Percentiles rank a stretch among this genome's conserved stretches.
phyloP scores from a whole-genome alignment of 2,888 invertebrate genomes.

The Acronicta leporina region DNA sequence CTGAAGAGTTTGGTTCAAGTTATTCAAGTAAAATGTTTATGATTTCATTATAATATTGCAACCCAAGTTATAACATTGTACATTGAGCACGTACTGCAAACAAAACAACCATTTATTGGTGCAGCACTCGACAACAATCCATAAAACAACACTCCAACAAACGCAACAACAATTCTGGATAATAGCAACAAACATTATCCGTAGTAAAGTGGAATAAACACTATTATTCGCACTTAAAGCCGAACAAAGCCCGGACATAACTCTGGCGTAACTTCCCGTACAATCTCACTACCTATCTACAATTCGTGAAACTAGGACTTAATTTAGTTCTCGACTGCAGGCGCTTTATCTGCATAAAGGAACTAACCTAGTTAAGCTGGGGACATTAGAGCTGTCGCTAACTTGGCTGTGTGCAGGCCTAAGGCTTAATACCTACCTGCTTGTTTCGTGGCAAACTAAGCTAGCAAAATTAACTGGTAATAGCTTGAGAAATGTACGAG shows the following conservation, averaged over 20 bases:
- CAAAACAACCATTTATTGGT: constrained; percentile 3
- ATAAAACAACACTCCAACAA: constrained; percentile 12
- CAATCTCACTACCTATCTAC: constrained; percentile 50
- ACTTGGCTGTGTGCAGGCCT: constrained; percentile 37
- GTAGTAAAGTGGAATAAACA: constrained; percentile 43
- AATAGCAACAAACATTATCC: constrained; percentile 28
- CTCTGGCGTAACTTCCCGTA: constrained; percentile 43
- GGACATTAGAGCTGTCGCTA: constrained; percentile 56
- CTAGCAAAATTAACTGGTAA: constrained; percentile 21
- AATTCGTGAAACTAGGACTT: constrained; percentile 60
- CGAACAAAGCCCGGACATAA: constrained; percentile 53
- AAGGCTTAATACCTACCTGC: constrained; percentile 24
- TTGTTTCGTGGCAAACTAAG: constrained; percentile 18
- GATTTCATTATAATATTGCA: no score
- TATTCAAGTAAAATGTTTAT: no score
- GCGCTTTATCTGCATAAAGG: constrained; percentile 66
- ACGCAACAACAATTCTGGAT: constrained; percentile 16
- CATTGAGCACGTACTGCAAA: background rate
- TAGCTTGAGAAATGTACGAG: constrained; percentile 5
- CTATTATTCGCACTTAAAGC: constrained; percentile 51
- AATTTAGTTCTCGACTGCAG: constrained; percentile 71
- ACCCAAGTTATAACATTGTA: background rate
- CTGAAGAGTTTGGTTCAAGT: no score
- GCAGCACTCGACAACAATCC: constrained; percentile 15
- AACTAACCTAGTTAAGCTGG: constrained; percentile 60